Percentiles rank a stretch among this genome's conserved stretches.
Conservation (phyloP, 1,140 invertebrate species). For the Lasioglossum baleicum region DNA sequence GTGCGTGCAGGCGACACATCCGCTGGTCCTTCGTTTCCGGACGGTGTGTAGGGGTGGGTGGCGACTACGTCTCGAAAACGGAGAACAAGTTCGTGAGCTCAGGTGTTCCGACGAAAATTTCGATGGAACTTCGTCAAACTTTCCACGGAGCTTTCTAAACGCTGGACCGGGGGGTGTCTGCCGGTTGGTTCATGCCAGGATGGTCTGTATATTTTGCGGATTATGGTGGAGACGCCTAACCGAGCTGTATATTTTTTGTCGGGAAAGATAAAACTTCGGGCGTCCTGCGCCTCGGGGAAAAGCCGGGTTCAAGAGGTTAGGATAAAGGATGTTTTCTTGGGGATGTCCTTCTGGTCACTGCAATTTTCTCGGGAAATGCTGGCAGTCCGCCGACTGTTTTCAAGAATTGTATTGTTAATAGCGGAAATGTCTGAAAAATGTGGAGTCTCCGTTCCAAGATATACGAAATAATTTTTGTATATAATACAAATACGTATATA, state of each 20-base stretch:
- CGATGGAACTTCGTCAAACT: background rate
- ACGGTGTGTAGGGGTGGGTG: too few relatives aligned
- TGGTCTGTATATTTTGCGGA: background rate
- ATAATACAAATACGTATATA: too few relatives aligned
- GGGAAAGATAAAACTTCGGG: background rate
- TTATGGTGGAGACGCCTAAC: conserved; percentile 1
- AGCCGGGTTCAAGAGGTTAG: background rate
- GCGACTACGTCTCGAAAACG: background rate
- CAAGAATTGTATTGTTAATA: too few relatives aligned
- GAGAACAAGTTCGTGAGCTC: background rate
- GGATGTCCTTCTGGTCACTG: background rate
- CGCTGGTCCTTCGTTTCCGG: too few relatives aligned
- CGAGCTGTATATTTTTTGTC: background rate
- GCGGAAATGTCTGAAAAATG: too few relatives aligned
- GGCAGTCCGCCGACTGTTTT: too few relatives aligned
- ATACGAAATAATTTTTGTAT: too few relatives aligned
- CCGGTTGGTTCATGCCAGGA: background rate
- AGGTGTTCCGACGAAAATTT: background rate
- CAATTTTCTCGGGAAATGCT: background rate
- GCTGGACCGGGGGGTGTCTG: background rate
- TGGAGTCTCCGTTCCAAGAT: too few relatives aligned
- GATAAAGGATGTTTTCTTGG: background rate
- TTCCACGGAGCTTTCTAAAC: background rate
- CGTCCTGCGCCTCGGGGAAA: background rate
- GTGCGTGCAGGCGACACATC: too few relatives aligned